Conservation (phyloP, 2,113 vertebrate genomes). For the Oryzias melastigma region DNA sequence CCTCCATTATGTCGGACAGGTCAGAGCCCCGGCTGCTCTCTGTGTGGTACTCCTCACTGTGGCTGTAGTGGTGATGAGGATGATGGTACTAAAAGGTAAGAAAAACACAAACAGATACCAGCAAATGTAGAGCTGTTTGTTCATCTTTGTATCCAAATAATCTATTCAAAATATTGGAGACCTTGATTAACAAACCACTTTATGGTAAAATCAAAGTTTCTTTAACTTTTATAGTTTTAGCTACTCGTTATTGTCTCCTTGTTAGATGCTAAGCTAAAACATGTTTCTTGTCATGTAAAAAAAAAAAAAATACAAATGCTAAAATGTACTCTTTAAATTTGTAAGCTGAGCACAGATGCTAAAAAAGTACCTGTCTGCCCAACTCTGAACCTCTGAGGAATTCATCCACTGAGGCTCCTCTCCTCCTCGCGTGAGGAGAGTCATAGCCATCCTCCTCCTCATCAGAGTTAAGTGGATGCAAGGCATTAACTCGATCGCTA, state of each 20-base stretch:
- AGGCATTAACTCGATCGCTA: constrained; percentile 77
- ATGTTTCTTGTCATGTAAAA: not conserved
- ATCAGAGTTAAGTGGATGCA: constrained; percentile 84
- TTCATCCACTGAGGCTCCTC: constrained; percentile 91
- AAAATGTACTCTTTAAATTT: too few relatives aligned
- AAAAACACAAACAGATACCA: not conserved
- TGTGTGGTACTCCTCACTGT: constrained; percentile 91
- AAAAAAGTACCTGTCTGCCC: constrained; percentile 85
- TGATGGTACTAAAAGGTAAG: constrained; percentile 71
- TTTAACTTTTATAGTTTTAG: too few relatives aligned
- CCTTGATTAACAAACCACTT: too few relatives aligned
- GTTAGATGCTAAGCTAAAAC: not conserved
- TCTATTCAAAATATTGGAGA: too few relatives aligned
- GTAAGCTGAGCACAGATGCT: constrained; percentile 14
- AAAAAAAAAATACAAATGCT: not conserved
- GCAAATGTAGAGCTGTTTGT: not conserved
- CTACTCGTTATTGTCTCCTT: too few relatives aligned
- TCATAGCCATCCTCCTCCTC: constrained; percentile 90
- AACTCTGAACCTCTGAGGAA: constrained; percentile 93
- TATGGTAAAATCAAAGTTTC: too few relatives aligned
- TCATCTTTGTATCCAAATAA: too few relatives aligned
- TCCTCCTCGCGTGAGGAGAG: constrained; percentile 80
- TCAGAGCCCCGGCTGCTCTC: constrained; percentile 97
- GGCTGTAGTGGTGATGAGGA: constrained; percentile 87
- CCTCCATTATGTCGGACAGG: constrained; percentile 97